phyloP scores from a whole-genome alignment of 2,888 invertebrate species.

The Lepas anatifera region DNA sequence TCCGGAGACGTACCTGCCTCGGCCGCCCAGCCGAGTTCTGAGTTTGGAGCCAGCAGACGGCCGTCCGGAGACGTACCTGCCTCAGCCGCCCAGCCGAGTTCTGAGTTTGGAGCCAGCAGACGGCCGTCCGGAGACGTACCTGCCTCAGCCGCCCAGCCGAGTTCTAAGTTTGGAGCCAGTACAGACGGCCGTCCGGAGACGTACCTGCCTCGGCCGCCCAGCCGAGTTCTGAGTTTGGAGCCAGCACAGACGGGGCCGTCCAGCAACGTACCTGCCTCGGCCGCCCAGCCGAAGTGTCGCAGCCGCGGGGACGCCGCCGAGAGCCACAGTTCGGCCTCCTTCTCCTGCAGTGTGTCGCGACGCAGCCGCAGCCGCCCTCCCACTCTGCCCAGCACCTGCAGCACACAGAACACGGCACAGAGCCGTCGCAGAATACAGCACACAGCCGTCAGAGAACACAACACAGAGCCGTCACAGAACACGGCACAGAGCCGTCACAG shows the following conservation, averaged over 20 bases:
- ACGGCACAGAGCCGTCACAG: too few species aligned
- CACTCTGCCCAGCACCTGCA: background rate
- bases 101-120: too few species aligned
- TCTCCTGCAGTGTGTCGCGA: background rate
- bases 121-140: background rate
- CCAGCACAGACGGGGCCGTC: background rate
- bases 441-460: too few species aligned
- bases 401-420: background rate
- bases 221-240: too few species aligned
- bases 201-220: too few species aligned
- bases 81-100: too few species aligned
- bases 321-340: background rate
- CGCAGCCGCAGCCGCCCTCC: background rate
- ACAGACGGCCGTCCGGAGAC: too few species aligned
- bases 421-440: too few species aligned
- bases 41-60: too few species aligned
- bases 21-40: background rate
- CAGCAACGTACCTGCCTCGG: background rate
- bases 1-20: background rate
- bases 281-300: conserved; percentile 3
- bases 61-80: too few species aligned
- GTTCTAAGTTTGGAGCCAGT: too few species aligned
- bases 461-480: too few species aligned
- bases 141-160: background rate
- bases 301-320: background rate